Evolutionary conservation across 2,888 invertebrate species (phyloP).

Genomic region (Ischnura elegans): DNA sequence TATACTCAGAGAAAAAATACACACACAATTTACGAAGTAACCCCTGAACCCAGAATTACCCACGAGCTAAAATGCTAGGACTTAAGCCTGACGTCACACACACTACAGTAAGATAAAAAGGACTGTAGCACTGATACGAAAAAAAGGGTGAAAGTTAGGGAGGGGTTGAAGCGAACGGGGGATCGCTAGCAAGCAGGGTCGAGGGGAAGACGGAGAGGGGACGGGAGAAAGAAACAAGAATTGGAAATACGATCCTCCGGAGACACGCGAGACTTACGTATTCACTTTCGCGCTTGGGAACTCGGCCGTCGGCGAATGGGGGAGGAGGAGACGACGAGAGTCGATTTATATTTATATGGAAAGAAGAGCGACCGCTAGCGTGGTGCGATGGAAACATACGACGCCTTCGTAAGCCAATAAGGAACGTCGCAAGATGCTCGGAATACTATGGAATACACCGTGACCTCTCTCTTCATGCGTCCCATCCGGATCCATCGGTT

Average conservation of each 20-base stretch:
- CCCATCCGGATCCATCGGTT: too few relatives aligned
- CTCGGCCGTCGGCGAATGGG: background rate
- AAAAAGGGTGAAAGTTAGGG: background rate
- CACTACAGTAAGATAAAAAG: too few relatives aligned
- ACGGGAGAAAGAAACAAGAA: background rate
- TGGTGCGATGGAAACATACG: background rate
- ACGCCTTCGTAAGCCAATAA: background rate
- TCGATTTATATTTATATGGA: conserved; percentile 2
- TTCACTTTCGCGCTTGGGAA: background rate
- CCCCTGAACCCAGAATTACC: too few relatives aligned
- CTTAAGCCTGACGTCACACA: too few relatives aligned
- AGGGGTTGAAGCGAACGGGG: background rate
- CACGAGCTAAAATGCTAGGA: too few relatives aligned
- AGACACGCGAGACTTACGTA: conserved; percentile 3
- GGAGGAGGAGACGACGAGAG: background rate
- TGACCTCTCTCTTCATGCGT: background rate
- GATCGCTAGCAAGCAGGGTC: background rate
- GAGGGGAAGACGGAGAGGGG: background rate
- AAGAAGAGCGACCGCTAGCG: background rate
- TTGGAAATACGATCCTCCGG: background rate
- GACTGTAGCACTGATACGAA: too few relatives aligned
- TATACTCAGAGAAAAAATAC: too few relatives aligned
- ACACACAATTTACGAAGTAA: too few relatives aligned
- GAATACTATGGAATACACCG: background rate
- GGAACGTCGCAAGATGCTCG: background rate